Evolutionary conservation across 1,140 invertebrate species (phyloP).

Genomic region (Drosophila pachea): DNA sequence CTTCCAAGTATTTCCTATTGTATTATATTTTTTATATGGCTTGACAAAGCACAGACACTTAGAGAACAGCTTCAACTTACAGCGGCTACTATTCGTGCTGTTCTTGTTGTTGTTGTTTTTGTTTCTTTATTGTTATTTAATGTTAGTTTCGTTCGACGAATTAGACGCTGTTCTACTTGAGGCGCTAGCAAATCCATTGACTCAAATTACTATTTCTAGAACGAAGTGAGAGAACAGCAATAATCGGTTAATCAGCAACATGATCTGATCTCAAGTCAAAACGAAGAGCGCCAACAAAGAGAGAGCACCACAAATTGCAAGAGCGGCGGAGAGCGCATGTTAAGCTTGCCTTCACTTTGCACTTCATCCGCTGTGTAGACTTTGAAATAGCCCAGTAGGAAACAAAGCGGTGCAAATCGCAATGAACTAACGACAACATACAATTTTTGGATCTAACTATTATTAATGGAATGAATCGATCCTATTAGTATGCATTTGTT

Average conservation of each 20-base stretch:
- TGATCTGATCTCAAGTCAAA: conserved; percentile 9
- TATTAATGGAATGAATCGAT: background rate
- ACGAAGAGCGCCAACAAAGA: background rate
- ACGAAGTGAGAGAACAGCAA: conserved; percentile 4
- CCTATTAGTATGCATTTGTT: background rate
- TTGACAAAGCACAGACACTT: conserved; percentile 70
- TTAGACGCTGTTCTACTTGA: conserved; percentile 31
- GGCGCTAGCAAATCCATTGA: conserved; percentile 45
- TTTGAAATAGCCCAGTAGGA: background rate
- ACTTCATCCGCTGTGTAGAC: background rate
- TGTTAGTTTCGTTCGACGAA: conserved; percentile 61
- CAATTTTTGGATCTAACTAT: background rate
- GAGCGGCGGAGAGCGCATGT: background rate
- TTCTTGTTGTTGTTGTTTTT: conserved; percentile 11
- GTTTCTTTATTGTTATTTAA: conserved; percentile 71
- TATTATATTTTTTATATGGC: conserved; percentile 63
- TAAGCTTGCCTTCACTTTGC: background rate
- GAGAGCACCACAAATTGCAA: background rate
- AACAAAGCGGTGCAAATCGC: background rate
- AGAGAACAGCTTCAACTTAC: conserved; percentile 69
- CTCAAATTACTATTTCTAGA: conserved; percentile 20
- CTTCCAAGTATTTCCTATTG: conserved; percentile 59
- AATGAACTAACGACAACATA: background rate
- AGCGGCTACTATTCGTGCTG: conserved; percentile 13
- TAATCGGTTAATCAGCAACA: background rate